Base-by-base conservation (phyloP, 2,797 vertebrate genomes). In the Hoplostethus atlanticus region DNA sequence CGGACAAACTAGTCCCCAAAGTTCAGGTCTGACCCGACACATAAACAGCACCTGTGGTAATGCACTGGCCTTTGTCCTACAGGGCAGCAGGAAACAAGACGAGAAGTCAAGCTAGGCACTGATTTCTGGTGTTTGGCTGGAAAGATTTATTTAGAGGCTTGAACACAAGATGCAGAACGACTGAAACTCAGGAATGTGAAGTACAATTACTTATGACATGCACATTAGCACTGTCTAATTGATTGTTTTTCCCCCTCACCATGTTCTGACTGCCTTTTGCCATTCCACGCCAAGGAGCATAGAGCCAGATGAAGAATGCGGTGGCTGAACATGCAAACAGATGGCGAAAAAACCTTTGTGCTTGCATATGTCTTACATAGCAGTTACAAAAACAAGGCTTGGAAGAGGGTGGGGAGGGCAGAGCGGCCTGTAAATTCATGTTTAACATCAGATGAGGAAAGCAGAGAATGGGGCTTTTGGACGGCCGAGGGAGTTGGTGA, bases 381-480 rank as follows among this genome's bases (percentile, higher is more conserved):
- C 59, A 58, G 56, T 76, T 56, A 62, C 51, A 58, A 63, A 86
- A 86, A 85, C 59, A 87, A 73, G 79, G 67, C 68, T 55, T 21
- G 21, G 69, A n/a, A 50, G 42, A 85, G 69, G 68, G 77, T 2
- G 28, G 34, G 16, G 57, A 57, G 66, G 51, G 64, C 61, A 62
- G 67, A 54, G 28, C 6, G 6, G 64, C 62, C 76, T 65, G 80
- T 83, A 89, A 84, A 84, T 73, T 50, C 52, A 62, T 65, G 79
- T 84, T 92, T 80, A 77, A 80, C 64, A 73, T 78, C 38, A 85
- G 76, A 91, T 82, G 88, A 87, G 87, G 79, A 89, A 91, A 89
- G 64, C 85, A 91, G 83, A 85, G 73, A 71, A 25, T 2, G 61
- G 71, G 68, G 30, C 30, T 76, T 76, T 54, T 56, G 70, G 72